Percentiles rank a stretch among this genome's conserved stretches.
phyloP scores from a whole-genome alignment of 2,113 vertebrate genomes.

The Callorhinus ursinus region DNA sequence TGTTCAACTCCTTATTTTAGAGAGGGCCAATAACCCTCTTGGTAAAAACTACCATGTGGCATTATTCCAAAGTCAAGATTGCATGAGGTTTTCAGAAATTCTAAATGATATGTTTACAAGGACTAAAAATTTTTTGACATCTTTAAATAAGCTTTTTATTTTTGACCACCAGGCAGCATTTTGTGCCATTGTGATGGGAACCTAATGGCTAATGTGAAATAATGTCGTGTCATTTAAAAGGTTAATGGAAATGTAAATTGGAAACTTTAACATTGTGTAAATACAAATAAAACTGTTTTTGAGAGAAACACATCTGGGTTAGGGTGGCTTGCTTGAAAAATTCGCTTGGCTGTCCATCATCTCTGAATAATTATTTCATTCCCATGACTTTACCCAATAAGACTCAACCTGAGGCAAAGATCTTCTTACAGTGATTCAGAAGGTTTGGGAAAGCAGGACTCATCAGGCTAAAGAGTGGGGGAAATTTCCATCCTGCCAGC shows the following conservation, averaged over 20 bases:
- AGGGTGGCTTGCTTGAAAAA: conserved; percentile 35
- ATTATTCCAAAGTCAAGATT: conserved; percentile 35
- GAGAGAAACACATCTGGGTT: conserved; percentile 1
- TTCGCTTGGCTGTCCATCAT: conserved; percentile 6
- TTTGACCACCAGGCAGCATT: conserved; percentile 56
- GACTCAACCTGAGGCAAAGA: neutral
- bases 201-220: neutral
- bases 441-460: neutral
- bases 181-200: neutral
- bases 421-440: neutral
- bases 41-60: neutral
- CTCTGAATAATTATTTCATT: neutral
- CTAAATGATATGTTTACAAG: conserved; percentile 54
- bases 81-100: conserved; percentile 32
- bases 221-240: neutral
- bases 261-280: conserved; percentile 28
- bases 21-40: neutral
- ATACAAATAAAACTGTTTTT: conserved; percentile 51
- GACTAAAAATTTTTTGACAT: conserved; percentile 17
- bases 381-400: neutral
- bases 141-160: conserved; percentile 53
- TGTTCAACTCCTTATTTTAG: conserved; percentile 22
- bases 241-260: conserved; percentile 1
- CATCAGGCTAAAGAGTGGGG: neutral
- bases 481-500: neutral